A percentile compares a stretch with the other conserved stretches of the same genome.
These are phyloP conservation scores for Ctenoplectra terminalis DNA, from an alignment of 1,140 invertebrate species.

Conservation along the genomic window DNA sequence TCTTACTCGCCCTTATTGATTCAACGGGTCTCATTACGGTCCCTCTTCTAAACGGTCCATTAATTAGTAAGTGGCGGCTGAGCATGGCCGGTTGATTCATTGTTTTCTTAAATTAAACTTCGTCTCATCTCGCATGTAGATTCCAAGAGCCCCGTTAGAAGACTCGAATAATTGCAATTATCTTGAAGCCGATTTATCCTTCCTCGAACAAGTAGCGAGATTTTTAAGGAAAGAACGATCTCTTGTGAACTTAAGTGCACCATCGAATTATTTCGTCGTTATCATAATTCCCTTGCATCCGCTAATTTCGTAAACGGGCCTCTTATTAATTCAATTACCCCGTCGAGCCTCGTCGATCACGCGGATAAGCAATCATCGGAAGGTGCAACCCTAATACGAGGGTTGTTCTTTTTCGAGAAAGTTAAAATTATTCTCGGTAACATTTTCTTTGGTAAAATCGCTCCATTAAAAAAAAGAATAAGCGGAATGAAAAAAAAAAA, in stretches of 20 bases:
- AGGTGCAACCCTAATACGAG: conserved; percentile 30
- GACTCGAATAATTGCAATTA: conserved; percentile 9
- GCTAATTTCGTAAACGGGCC: conserved; percentile 17
- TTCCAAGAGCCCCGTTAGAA: conserved; percentile 4
- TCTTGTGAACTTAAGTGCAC: neutral
- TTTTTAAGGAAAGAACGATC: neutral
- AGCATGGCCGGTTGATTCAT: conserved; percentile 45
- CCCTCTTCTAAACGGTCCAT: conserved; percentile 63
- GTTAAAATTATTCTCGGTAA: conserved; percentile 22
- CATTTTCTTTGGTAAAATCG: neutral
- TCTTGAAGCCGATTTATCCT: neutral
- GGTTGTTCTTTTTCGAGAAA: conserved; percentile 40
- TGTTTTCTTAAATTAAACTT: conserved; percentile 45
- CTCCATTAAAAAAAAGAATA: neutral
- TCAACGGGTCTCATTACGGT: conserved; percentile 65
- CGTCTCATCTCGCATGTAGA: conserved; percentile 6
- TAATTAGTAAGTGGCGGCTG: conserved; percentile 61
- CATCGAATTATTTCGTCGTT: conserved; percentile 10
- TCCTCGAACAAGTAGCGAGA: neutral
- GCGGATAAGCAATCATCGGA: conserved; percentile 38
- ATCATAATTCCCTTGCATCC: conserved; percentile 1
- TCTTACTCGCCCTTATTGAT: conserved; percentile 72
- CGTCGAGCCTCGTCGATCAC: conserved; percentile 31
- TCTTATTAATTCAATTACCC: conserved; percentile 41
- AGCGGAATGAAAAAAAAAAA: too few relatives aligned